These are phyloP conservation scores for Mormyrops boulengeri DNA, from an alignment of 2,797 vertebrate genomes.

Conservation along the genomic window DNA sequence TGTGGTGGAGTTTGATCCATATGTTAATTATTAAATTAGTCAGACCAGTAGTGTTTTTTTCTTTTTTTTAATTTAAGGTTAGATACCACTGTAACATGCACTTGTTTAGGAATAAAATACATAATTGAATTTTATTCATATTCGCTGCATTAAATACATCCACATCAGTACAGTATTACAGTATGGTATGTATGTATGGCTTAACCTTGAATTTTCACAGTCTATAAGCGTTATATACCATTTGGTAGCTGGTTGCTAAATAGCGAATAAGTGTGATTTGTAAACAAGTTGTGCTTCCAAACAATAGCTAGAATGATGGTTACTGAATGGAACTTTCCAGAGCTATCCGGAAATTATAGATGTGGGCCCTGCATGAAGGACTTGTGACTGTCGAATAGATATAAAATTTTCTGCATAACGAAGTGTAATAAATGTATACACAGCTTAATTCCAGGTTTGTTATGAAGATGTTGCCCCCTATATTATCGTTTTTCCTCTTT, in stretches of 20 bases:
- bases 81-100: constrained; percentile 43
- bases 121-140: constrained; percentile 41
- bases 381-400: constrained; percentile 20
- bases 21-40: constrained; percentile 61
- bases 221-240: background rate
- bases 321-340: constrained; percentile 6
- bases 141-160: background rate
- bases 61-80: constrained; percentile 36
- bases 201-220: background rate
- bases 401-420: background rate
- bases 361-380: constrained; percentile 13
- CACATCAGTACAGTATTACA: background rate
- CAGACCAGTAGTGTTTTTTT: constrained; percentile 33
- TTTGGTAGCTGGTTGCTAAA: background rate
- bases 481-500: background rate
- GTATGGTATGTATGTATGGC: background rate
- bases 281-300: constrained; percentile 6
- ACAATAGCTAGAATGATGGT: constrained; percentile 25
- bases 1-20: constrained; percentile 48
- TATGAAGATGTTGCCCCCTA: background rate
- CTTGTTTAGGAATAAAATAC: background rate
- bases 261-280: constrained; percentile 20
- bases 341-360: constrained; percentile 17
- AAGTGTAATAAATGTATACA: background rate
- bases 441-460: background rate